Evolutionary conservation across 2,888 invertebrate genomes (phyloP).

Genomic region (Bruchidius siliquastri): DNA sequence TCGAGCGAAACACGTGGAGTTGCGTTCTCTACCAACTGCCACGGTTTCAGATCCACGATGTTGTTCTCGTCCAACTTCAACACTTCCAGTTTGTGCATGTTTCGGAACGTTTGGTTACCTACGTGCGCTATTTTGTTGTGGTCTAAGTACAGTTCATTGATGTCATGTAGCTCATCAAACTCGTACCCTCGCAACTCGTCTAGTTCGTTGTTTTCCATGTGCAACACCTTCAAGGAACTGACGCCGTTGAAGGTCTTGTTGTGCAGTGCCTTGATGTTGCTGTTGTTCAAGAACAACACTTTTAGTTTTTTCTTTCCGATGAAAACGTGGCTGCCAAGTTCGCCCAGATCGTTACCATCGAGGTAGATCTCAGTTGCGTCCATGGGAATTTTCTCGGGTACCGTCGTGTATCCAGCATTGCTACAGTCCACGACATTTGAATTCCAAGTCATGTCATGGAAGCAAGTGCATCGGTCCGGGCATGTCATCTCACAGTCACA

Average conservation of each 20-base stretch:
- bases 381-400: constrained; percentile 80
- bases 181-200: constrained; percentile 70
- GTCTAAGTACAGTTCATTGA: constrained; percentile 72
- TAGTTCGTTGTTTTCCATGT: constrained; percentile 72
- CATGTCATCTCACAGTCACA: constrained; percentile 91
- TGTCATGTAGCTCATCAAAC: constrained; percentile 68
- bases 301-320: constrained; percentile 79
- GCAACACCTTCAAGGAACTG: constrained; percentile 65
- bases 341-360: constrained; percentile 75
- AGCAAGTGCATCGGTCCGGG: constrained; percentile 80
- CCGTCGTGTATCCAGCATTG: constrained; percentile 65
- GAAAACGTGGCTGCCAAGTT: constrained; percentile 79
- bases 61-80: constrained; percentile 73
- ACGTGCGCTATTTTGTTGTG: constrained; percentile 71
- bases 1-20: constrained; percentile 65
- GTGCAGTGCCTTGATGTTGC: constrained; percentile 69
- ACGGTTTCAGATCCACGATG: constrained; percentile 69
- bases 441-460: constrained; percentile 81
- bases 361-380: constrained; percentile 84
- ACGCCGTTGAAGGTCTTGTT: constrained; percentile 81
- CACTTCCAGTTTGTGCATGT: constrained; percentile 66
- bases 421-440: constrained; percentile 83
- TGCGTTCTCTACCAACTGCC: constrained; percentile 55
- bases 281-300: constrained; percentile 73
- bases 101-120: constrained; percentile 71